A percentile compares a stretch with the other conserved stretches of the same genome.
These are phyloP conservation scores for Caranx melampygus DNA, from an alignment of 2,113 vertebrate species.

Conservation along the genomic window DNA sequence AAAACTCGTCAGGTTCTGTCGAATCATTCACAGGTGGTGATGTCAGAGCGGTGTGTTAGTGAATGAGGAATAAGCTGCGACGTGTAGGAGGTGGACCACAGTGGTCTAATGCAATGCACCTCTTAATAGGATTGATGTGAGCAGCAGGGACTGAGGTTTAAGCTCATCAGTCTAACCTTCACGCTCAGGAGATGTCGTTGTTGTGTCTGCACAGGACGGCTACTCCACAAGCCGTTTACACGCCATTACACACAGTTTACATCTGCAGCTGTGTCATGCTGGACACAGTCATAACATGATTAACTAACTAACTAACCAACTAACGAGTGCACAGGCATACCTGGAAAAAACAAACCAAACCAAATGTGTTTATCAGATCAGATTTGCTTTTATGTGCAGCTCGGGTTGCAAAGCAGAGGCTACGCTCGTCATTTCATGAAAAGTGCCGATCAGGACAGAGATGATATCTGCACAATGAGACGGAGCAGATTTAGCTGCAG, in stretches of 20 bases:
- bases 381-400: conserved; percentile 3
- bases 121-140: conserved; percentile 66
- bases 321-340: too few species aligned
- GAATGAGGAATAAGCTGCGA: not conserved
- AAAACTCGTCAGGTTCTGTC: not conserved
- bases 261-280: too few species aligned
- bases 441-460: not conserved
- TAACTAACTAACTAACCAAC: too few species aligned
- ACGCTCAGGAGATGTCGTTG: conserved; percentile 17
- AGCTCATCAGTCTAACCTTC: conserved; percentile 66
- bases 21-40: not conserved
- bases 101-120: conserved; percentile 23
- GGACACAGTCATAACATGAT: too few species aligned
- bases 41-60: conserved; percentile 6
- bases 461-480: not conserved
- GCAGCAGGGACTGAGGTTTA: conserved; percentile 36
- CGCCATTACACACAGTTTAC: too few species aligned
- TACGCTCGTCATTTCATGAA: not conserved
- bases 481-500: not conserved
- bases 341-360: too few species aligned
- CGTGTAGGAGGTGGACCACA: not conserved
- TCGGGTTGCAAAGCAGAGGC: not conserved
- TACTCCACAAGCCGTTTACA: not conserved
- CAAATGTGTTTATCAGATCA: not conserved
- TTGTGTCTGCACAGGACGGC: conserved; percentile 15